These are phyloP conservation scores for Crotalus horridus DNA, from an alignment of 2,113 vertebrate genomes.

Conservation along the genomic window DNA sequence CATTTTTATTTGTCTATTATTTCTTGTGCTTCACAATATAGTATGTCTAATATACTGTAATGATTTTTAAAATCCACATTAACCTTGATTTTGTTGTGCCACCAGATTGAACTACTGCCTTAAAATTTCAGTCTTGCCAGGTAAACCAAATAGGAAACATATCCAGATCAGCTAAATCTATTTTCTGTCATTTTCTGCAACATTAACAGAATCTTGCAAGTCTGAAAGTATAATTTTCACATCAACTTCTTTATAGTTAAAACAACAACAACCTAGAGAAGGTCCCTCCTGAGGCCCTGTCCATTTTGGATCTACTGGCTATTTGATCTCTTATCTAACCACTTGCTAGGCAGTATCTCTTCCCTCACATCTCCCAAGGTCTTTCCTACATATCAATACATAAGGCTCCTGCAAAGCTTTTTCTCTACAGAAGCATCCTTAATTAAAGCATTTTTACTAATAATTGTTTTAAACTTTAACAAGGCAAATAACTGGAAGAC, in stretches of 20 bases:
- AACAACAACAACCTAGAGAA: no score
- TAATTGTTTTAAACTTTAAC: not conserved
- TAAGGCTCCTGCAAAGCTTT: not conserved
- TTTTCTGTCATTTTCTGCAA: no score
- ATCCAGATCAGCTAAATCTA: no score
- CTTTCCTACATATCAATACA: not conserved
- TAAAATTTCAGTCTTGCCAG: no score
- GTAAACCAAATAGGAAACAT: no score
- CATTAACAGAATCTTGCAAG: no score
- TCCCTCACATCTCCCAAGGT: not conserved
- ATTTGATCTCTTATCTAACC: not conserved
- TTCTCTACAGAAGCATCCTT: not conserved
- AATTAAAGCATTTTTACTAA: not conserved
- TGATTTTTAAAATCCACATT: not conserved
- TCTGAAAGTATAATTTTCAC: no score
- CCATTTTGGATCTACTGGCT: no score
- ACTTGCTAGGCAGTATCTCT: not conserved
- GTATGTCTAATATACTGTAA: not conserved
- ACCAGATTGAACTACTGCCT: not conserved
- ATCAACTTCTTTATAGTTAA: no score
- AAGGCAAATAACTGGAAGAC: not conserved
- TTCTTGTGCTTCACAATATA: not conserved
- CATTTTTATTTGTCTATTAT: not conserved
- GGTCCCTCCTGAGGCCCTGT: no score
- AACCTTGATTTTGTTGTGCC: not conserved